Conservation (phyloP, 1,140 invertebrate genomes). For the Tetraneura akinire region DNA sequence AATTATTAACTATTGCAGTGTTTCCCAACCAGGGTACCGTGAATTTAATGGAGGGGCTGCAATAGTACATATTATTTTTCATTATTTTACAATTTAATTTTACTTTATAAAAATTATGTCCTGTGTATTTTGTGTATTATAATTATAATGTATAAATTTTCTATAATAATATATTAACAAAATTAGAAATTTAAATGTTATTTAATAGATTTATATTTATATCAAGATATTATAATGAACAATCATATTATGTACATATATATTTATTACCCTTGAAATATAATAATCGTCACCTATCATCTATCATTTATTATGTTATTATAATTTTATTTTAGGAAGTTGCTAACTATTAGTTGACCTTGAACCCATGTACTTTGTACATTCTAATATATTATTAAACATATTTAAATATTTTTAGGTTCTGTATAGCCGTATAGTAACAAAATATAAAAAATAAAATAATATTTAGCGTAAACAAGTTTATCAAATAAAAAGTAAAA, state of each 20-base stretch:
- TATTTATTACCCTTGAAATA: constrained; percentile 18
- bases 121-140: too few relatives aligned
- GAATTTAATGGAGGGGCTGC: too few relatives aligned
- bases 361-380: background rate
- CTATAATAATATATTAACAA: too few relatives aligned
- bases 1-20: too few relatives aligned
- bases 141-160: too few relatives aligned
- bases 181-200: too few relatives aligned
- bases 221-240: background rate
- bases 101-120: too few relatives aligned
- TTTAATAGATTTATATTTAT: background rate
- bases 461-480: background rate
- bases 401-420: constrained; percentile 1
- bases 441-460: background rate
- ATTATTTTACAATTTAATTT: too few relatives aligned
- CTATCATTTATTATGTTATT: background rate
- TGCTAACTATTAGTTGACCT: background rate
- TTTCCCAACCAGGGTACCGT: too few relatives aligned
- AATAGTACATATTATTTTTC: too few relatives aligned
- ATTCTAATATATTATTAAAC: background rate
- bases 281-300: constrained; percentile 1
- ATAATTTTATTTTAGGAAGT: background rate
- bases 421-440: background rate
- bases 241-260: background rate
- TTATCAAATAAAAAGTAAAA: too few relatives aligned